Percentiles rank a stretch among this genome's conserved stretches.
Evolutionary conservation across 92 coral and sea anemone species (phyloP).

Genomic region (Bergia sp.): DNA sequence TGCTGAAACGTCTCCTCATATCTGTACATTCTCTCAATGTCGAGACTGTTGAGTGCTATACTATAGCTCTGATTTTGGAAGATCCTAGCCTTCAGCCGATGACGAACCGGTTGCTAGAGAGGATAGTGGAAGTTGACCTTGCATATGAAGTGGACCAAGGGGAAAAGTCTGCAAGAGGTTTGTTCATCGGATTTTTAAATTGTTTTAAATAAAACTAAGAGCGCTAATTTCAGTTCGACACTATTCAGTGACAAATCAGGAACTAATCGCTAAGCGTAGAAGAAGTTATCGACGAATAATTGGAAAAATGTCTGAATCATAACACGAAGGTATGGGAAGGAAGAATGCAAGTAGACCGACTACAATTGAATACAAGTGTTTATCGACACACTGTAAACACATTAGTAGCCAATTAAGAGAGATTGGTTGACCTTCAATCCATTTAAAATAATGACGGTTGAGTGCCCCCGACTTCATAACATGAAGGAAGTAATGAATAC

Average conservation of each 20-base stretch:
- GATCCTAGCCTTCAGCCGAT: background rate
- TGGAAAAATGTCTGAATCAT: background rate
- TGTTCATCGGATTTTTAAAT: constrained; percentile 2
- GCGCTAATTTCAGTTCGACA: constrained; percentile 8
- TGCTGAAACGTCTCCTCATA: constrained; percentile 1
- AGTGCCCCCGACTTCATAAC: background rate
- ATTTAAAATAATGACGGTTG: background rate
- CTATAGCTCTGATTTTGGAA: background rate
- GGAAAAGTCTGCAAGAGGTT: constrained; percentile 17
- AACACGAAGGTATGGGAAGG: constrained; percentile 1
- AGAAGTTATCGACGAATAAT: background rate
- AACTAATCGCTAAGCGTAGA: background rate
- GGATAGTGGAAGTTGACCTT: constrained; percentile 16
- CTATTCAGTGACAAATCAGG: background rate
- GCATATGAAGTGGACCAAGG: constrained; percentile 17
- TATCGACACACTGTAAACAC: background rate
- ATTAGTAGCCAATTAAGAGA: background rate
- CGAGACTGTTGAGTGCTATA: constrained; percentile 2
- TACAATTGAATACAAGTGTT: background rate
- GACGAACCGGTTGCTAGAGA: background rate
- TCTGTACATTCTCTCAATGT: background rate
- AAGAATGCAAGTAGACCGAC: constrained; percentile 7
- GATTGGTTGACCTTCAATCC: background rate
- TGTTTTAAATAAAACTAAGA: background rate
- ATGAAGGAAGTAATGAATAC: background rate